These are phyloP conservation scores for Phengaris arion DNA, from an alignment of 2,888 invertebrate species.

Conservation along the genomic window DNA sequence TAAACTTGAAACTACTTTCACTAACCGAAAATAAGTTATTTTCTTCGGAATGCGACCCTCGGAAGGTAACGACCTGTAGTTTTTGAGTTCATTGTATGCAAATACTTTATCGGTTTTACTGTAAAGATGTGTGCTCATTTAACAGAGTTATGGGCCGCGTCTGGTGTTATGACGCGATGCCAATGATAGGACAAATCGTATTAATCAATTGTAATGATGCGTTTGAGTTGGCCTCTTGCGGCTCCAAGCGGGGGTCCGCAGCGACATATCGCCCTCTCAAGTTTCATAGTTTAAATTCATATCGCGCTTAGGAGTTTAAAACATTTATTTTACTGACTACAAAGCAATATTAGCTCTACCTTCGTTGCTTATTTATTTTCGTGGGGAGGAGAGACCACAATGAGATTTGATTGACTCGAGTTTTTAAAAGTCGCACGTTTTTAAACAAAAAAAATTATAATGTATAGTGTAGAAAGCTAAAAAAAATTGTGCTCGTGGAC, in stretches of 20 bases:
- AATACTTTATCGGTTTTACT: slow-evolving; percentile 56
- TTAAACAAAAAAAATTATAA: background rate
- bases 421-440: background rate
- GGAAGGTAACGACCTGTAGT: slow-evolving; percentile 45
- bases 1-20: background rate
- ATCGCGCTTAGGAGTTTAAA: slow-evolving; percentile 23
- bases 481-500: background rate
- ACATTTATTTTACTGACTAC: slow-evolving; percentile 3
- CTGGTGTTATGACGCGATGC: slow-evolving; percentile 55
- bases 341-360: background rate
- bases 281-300: slow-evolving; percentile 28
- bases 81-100: slow-evolving; percentile 65
- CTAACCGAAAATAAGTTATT: background rate
- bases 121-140: slow-evolving; percentile 61
- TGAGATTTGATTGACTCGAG: background rate
- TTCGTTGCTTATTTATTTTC: background rate
- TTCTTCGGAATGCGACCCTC: slow-evolving; percentile 51
- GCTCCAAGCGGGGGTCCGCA: slow-evolving; percentile 60
- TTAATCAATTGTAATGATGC: slow-evolving; percentile 69
- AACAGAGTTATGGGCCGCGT: slow-evolving; percentile 60
- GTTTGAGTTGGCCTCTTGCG: slow-evolving; percentile 44
- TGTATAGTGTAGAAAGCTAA: background rate
- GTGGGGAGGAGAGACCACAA: background rate
- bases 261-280: slow-evolving; percentile 47
- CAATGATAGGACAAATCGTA: slow-evolving; percentile 57